Percentiles rank a stretch among this genome's conserved stretches.
Conservation (phyloP, 2,113 vertebrate species). For the Promerops cafer region DNA sequence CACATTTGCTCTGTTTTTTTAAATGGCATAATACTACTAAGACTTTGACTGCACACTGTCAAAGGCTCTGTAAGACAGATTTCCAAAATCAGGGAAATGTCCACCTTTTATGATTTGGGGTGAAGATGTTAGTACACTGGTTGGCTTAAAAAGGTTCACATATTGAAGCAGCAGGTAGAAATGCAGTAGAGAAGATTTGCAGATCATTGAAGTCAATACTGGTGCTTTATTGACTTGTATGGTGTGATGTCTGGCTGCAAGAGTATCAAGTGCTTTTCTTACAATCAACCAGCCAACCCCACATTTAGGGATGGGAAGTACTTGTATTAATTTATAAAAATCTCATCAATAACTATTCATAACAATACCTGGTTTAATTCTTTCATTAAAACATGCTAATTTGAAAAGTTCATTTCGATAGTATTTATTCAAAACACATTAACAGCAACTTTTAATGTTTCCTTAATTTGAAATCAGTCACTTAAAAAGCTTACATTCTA, state of each 20-base stretch:
- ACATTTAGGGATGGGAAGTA: neutral
- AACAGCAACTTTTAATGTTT: neutral
- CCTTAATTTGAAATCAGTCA: neutral
- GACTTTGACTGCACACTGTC: neutral
- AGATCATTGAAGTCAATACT: rapidly evolving
- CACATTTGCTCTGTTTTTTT: neutral
- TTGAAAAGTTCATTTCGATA: neutral
- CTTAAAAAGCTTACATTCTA: neutral
- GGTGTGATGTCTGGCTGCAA: neutral
- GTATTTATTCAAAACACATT: neutral
- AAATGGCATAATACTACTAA: neutral
- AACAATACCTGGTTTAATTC: neutral
- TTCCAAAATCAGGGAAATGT: neutral
- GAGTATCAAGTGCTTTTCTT: neutral
- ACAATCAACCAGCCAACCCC: neutral
- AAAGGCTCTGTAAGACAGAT: neutral
- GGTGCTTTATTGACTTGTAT: neutral
- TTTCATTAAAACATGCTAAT: neutral
- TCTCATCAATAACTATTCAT: neutral
- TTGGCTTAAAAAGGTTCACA: neutral
- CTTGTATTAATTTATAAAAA: neutral
- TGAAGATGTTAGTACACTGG: rapidly evolving
- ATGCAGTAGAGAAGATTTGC: neutral
- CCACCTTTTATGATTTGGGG: neutral
- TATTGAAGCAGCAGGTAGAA: neutral